These are phyloP conservation scores for Larimichthys polyactis DNA, from an alignment of 2,113 vertebrate genomes.

Conservation along the genomic window DNA sequence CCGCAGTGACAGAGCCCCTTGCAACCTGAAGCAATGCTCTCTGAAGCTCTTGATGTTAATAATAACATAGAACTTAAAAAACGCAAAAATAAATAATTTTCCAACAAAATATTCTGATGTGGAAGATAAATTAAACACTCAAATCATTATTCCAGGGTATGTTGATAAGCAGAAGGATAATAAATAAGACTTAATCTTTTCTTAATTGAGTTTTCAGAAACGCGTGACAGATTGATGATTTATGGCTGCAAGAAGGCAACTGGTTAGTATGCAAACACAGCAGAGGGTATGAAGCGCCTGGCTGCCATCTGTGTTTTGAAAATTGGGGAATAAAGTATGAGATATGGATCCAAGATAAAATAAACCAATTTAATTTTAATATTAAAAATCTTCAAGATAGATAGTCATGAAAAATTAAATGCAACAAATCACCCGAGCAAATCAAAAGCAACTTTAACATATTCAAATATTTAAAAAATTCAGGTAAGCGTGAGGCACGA, in stretches of 20 bases:
- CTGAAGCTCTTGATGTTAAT: constrained; percentile 57
- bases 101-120: not conserved
- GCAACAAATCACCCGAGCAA: constrained; percentile 22
- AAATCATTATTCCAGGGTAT: not conserved
- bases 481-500: constrained; percentile 9
- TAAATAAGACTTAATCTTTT: constrained; percentile 11
- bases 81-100: constrained; percentile 9
- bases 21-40: constrained; percentile 58
- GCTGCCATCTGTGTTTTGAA: constrained; percentile 34
- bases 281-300: not conserved
- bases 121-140: not conserved
- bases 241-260: constrained; percentile 29
- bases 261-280: constrained; percentile 47
- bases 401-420: constrained; percentile 29
- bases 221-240: constrained; percentile 21
- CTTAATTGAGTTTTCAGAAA: constrained; percentile 19
- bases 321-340: not conserved
- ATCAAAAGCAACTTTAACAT: constrained; percentile 10
- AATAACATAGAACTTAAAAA: constrained; percentile 43
- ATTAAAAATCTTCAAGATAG: constrained; percentile 22
- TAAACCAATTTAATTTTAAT: constrained; percentile 17
- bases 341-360: constrained; percentile 13
- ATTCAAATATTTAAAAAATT: constrained; percentile 48
- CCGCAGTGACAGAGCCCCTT: constrained; percentile 48
- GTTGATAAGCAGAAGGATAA: not conserved